Base-by-base conservation (phyloP, 2,888 invertebrate species). In the Acanthopleura granulata region DNA sequence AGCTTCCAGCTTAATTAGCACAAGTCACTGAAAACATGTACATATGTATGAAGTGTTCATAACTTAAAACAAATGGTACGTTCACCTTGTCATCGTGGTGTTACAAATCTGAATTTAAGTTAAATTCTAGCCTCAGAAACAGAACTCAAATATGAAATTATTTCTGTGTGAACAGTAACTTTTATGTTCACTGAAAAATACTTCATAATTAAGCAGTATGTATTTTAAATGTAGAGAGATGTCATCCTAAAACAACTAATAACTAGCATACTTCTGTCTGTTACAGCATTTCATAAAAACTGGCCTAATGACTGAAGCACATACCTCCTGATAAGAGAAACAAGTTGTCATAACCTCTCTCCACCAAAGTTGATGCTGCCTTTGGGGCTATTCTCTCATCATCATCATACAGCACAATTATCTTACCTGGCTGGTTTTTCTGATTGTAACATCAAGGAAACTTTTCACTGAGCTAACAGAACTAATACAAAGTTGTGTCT, bases 321-420 rank as follows among this genome's bases (percentile, higher is more conserved):
- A 57, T 57, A 89, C 92, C 92, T 76, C 92, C 92, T 72, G 92
- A 91, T n/a, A 92, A 83, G 82, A 92, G 82, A 82, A 91, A 91
- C 15, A 92, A 80, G 81, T 92, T 92, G 73, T 91, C 91, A 80
- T 92, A 92, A 0, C 91, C 92, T 73, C 92, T 83, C 83, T 92
- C 89, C 1, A 91, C 89, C 72, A 92, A 80, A 0, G 91, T 91
- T 4, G 91, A 88, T 0, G 91, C 91, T 18, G 89, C 90, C 25
- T 83, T 77, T 9, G 89, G 88, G 1, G 91, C 90, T 22, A 90
- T 75, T 27, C 85, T 85, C 81, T 92, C 92, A 80, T 90, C 91
- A 62, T 91, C 91, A 81, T 92, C 92, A 82, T 91, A 92, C 0
- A 92, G 62, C 18, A 92, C 81, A 66, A 92, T 91, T 50, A 92